A percentile compares a stretch with the other conserved stretches of the same genome.
Conservation (phyloP, 1,140 invertebrate species). For the Orius insidiosus region DNA sequence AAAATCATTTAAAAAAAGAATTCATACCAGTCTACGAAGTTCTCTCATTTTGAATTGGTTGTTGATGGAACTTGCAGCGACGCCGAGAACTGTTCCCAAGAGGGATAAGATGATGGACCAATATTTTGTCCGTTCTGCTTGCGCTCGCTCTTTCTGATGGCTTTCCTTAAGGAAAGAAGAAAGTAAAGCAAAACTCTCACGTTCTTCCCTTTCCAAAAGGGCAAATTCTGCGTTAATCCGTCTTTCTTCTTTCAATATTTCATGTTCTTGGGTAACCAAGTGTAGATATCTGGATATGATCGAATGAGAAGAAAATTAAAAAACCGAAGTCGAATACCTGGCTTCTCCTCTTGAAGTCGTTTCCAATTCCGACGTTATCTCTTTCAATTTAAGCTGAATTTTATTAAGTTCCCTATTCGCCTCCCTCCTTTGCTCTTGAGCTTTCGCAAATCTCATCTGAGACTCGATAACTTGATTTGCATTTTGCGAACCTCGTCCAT, state of each 20-base stretch:
- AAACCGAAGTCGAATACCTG: too few relatives aligned
- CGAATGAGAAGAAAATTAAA: too few relatives aligned
- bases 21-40: conserved; percentile 36
- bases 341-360: conserved; percentile 47
- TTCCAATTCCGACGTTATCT: conserved; percentile 46
- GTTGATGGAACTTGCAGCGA: conserved; percentile 44
- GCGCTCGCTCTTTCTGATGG: conserved; percentile 52
- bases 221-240: conserved; percentile 17
- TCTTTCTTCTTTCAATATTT: conserved; percentile 22
- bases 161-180: conserved; percentile 48
- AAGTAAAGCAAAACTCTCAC: conserved; percentile 44
- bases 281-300: conserved; percentile 22
- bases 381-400: conserved; percentile 41
- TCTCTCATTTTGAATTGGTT: conserved; percentile 47
- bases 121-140: conserved; percentile 58
- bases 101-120: conserved; percentile 58
- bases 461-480: conserved; percentile 28
- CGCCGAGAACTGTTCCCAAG: conserved; percentile 45
- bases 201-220: conserved; percentile 33
- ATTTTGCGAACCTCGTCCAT: conserved; percentile 29
- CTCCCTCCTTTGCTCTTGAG: conserved; percentile 40
- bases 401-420: conserved; percentile 32
- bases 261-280: conserved; percentile 30
- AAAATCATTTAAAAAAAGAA: neutral
- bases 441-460: conserved; percentile 35